phyloP scores from a whole-genome alignment of 1,140 invertebrate species.

The Papilio helenus region DNA sequence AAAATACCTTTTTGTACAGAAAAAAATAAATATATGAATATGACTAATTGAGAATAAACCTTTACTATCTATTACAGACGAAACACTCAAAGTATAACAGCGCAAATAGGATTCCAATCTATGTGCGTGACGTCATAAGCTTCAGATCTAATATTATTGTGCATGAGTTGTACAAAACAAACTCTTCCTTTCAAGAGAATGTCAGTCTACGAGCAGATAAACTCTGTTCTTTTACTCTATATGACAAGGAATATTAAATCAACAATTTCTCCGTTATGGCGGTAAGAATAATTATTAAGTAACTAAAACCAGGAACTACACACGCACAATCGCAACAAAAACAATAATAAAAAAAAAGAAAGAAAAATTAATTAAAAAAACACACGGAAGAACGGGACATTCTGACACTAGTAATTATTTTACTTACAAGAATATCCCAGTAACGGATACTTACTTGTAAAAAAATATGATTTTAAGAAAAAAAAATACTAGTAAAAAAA shows the following conservation, averaged over 20 bases:
- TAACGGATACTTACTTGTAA: no score
- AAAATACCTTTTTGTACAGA: no score
- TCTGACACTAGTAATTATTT: no score
- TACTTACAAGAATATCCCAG: no score
- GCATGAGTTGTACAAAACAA: not conserved
- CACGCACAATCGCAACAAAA: not conserved
- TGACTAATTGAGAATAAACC: no score
- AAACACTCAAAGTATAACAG: not conserved
- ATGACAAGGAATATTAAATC: conserved; percentile 59
- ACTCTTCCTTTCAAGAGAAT: conserved; percentile 53
- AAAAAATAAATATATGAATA: no score
- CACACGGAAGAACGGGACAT: no score
- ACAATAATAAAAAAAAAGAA: no score
- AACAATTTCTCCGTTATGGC: conserved; percentile 58
- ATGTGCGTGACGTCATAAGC: not conserved
- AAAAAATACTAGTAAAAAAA: no score
- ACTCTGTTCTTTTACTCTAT: conserved; percentile 55
- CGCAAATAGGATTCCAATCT: not conserved
- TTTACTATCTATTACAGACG: not conserved
- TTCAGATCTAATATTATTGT: not conserved
- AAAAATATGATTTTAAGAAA: no score
- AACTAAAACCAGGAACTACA: not conserved
- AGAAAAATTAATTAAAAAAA: no score
- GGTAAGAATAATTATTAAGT: conserved; percentile 51
- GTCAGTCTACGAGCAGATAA: conserved; percentile 65